Base-by-base conservation (phyloP, 2,888 invertebrate species). In the Minunthozetes semirufus region DNA sequence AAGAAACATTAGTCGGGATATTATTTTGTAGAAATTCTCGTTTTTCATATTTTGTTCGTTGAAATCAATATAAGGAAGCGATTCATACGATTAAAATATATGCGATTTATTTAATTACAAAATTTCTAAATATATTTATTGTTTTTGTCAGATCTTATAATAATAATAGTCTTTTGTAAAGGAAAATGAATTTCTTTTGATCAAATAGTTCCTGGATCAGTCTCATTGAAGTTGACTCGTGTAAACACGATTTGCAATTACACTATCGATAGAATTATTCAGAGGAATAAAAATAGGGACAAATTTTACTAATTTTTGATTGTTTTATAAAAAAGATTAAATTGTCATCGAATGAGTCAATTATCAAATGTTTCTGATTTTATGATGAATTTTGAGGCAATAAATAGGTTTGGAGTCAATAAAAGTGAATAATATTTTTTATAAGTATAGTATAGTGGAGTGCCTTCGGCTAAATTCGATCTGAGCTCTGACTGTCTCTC, bases 401-500 rank as follows among this genome's bases (percentile, higher is more conserved):
- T 33, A 63, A 63, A 63, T 63, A 63, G 29, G 63, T 63, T 63
- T 63, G 27, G 8, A 63, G 15, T 19, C 19, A 66, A 59, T 29
- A 59, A 66, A 38, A 63, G 19, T 66, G 42, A 66, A 66, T 63
- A 38, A 66, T 66, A 66, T 42, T 66, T 11, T 9, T 9, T 66
- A 33, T 66, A 66, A 42, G 6, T 66, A 17, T 66, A 42, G 6
- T 66, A 17, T 66, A 17, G 4, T 42, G 17, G 38, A 66, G 9
- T 13, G 59, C 70, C 70, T 11, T 19, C 22, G 70, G 70, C 70
- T 11, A 46, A 19, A 46, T 70, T 70, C 19, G 27, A 46, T 46
- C 25, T 59, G 27, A 22, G 22, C 22, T 42, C 22, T 42, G 66
- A 66, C 66, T 66, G 66, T 66, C 70, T 70, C 70, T 70, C 46